Evolutionary conservation across 2,797 vertebrate species (phyloP).

Genomic region (Coendou prehensilis): DNA sequence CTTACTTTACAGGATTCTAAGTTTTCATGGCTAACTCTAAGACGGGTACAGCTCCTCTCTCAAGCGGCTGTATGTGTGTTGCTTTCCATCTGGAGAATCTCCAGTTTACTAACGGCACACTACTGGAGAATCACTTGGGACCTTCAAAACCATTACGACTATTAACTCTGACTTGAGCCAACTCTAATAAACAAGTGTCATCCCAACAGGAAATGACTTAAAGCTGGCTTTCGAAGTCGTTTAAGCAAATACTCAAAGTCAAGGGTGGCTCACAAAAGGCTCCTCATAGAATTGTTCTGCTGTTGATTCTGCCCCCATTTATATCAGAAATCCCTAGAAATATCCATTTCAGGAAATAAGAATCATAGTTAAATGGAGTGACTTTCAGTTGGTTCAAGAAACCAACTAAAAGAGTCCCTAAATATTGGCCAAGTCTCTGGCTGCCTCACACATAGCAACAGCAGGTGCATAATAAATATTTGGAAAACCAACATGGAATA

Average conservation of each 20-base stretch:
- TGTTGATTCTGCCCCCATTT: not conserved
- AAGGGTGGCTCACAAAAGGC: slow-evolving; percentile 47
- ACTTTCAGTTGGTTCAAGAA: slow-evolving; percentile 28
- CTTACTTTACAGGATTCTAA: not conserved
- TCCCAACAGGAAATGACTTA: slow-evolving; percentile 74
- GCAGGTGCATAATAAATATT: slow-evolving; percentile 59
- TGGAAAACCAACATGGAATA: slow-evolving; percentile 55
- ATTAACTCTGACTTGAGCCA: slow-evolving; percentile 66
- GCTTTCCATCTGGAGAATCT: not conserved
- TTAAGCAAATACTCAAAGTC: slow-evolving; percentile 65
- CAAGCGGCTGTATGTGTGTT: not conserved
- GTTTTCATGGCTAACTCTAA: not conserved
- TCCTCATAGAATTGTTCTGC: slow-evolving; percentile 7
- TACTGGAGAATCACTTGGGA: slow-evolving; percentile 29
- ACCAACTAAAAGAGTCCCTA: slow-evolving; percentile 28
- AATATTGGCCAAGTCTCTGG: not conserved
- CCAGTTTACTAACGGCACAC: not conserved
- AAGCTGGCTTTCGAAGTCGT: slow-evolving; percentile 52
- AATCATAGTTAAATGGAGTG: not conserved
- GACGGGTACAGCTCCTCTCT: not conserved
- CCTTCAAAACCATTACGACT: slow-evolving; percentile 65
- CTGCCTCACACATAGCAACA: slow-evolving; percentile 13
- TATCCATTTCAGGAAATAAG: not conserved
- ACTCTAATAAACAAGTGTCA: slow-evolving; percentile 71
- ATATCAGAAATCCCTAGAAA: slow-evolving; percentile 28